Conservation (phyloP, 2,113 vertebrate species). For the Zeus faber region DNA sequence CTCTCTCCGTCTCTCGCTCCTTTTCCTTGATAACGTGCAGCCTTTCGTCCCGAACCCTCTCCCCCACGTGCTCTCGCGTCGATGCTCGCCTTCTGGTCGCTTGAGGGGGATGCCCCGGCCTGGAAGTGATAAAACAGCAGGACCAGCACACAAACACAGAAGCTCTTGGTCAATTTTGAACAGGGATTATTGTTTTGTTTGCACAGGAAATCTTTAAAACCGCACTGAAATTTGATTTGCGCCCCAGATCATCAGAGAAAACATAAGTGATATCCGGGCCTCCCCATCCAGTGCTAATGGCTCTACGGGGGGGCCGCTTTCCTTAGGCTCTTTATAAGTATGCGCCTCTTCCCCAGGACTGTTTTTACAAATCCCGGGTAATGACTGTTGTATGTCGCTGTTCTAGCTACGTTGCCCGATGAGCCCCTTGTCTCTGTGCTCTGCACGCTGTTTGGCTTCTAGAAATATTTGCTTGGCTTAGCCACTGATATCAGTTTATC, state of each 20-base stretch:
- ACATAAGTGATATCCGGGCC: constrained; percentile 57
- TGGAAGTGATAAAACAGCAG: constrained; percentile 79
- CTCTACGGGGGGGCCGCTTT: constrained; percentile 69
- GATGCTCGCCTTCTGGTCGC: too few species aligned
- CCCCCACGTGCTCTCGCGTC: too few species aligned
- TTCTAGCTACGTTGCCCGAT: too few species aligned
- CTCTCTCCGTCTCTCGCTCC: constrained; percentile 15
- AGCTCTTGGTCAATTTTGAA: constrained; percentile 42
- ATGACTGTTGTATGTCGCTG: too few species aligned
- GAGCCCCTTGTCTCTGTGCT: not conserved
- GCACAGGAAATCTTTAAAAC: constrained; percentile 84
- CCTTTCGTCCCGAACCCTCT: too few species aligned
- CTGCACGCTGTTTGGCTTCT: not conserved
- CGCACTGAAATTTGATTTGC: constrained; percentile 90
- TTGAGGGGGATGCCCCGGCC: constrained; percentile 81
- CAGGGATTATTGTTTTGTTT: constrained; percentile 82
- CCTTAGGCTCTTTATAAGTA: too few species aligned
- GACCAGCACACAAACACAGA: constrained; percentile 68
- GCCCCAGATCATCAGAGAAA: constrained; percentile 72
- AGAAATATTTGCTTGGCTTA: constrained; percentile 50
- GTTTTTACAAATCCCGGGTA: too few species aligned
- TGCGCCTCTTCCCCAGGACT: too few species aligned
- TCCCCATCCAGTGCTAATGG: constrained; percentile 64
- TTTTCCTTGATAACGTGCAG: too few species aligned
- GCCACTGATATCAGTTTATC: constrained; percentile 18